Evolutionary conservation across 2,113 vertebrate species (phyloP), one percentile per base, ranked within the genome.

Genomic region (Gambusia holbrooki): DNA sequence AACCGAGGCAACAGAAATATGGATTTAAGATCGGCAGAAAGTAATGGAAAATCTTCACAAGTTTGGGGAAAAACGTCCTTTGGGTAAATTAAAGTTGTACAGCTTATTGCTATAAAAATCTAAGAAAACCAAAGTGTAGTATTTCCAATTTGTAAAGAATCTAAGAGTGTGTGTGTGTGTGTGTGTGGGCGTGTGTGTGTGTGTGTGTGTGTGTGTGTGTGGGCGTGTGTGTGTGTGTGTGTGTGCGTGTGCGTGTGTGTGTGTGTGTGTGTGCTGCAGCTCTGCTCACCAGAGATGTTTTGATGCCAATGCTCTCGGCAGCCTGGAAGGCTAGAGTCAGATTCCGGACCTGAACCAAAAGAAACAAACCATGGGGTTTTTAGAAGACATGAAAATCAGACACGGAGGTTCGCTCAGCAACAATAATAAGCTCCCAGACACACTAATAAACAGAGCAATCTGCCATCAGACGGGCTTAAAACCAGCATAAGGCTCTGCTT

Each of bases 251-350:
- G 32, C 48, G 62, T 8, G 28, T 7, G 29, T 63, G 29, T 28
- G 65, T 42, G 35, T 33, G 33, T 6, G 32, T 33, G 32, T 6
- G 32, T 33, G 32, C 48, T 73, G 70, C 74, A 79, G 74, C 37
- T 81, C 32, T 67, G 93, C 98, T 98, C 89, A 99, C 98, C 96
- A 99, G 93, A 76, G 97, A 97, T 67, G 98, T 92, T 91, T 96
- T 98, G 93, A 99, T 98, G 85, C 97, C 98, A 29, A 99, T 94
- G 74, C 97, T 99, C 93, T 98, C 97, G 0, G 97, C 97, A 4
- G 97, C 97, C 93, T 98, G 96, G 92, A 99, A 99, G 45, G 97
- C 97, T 89, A 99, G 88, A 69, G 96, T 95, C 84, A 99, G 95
- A 93, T 99, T 99, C 80, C 95, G 95, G 84, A 97, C 96, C 97